Evolutionary conservation across 2,888 invertebrate genomes (phyloP), one percentile per base, ranked within the genome.

Genomic region (Philhelius pedissequus): DNA sequence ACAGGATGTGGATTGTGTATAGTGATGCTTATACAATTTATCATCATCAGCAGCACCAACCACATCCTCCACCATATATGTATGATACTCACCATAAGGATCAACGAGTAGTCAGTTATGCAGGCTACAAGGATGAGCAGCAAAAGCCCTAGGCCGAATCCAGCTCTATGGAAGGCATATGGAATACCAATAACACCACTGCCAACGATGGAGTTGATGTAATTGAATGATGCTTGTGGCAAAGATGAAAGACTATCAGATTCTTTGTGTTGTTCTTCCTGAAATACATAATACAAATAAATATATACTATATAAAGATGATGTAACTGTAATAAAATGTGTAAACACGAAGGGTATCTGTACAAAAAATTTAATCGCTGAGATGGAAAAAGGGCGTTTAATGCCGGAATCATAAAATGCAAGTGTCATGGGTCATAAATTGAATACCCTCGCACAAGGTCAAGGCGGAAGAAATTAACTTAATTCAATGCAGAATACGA

Each of bases 161-260:
- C 97, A 62, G 96, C 95, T 89, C 96, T 94, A 88, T 95, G 94
- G 7, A 97, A 92, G 0, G 96, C 96, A 90, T 95, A 97, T n/a
- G 96, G 95, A 90, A 96, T 95, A 74, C 96, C 96, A 89, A 97
- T 96, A 71, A 97, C 95, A 86, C 97, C 96, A 88, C 96, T 96
- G 77, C 97, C 97, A 86, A 97, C 95, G 89, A 97, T 97, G 62
- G 96, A 96, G 92, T 97, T 97, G 89, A 97, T 96, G 91, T 96
- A 96, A 92, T 97, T 97, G 91, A 96, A 96, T 91, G 96, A 95
- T 86, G 96, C 96, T 92, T 94, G 94, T 30, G 95, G 94, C 87
- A 95, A 92, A 83, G 95, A 94, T 87, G 94, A 94, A 87, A 94
- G 93, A 88, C 94, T 93, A 77, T 94, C 94, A 60, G 79, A 80